Evolutionary conservation across 2,888 invertebrate genomes (phyloP).

Genomic region (Caenorhabditis angaria): DNA sequence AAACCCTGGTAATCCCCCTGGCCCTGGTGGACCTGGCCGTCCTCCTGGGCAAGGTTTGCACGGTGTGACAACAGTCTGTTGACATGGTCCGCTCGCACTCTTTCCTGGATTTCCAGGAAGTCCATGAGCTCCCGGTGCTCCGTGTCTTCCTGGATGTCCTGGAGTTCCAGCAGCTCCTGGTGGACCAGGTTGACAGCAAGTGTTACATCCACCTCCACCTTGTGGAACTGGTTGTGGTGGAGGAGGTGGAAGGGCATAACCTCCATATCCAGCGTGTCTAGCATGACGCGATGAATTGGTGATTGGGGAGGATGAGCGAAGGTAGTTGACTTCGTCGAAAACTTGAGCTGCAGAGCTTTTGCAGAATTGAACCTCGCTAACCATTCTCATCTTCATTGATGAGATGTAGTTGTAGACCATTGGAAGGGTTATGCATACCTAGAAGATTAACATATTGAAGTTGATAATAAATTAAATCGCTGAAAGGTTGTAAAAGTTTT

Average conservation of each 20-base stretch:
- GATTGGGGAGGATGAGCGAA: slow-evolving; percentile 2
- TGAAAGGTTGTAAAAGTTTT: no score
- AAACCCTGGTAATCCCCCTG: slow-evolving; percentile 46
- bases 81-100: slow-evolving; percentile 43
- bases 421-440: slow-evolving; percentile 46
- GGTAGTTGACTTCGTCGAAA: slow-evolving; percentile 40
- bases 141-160: slow-evolving; percentile 60
- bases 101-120: slow-evolving; percentile 63
- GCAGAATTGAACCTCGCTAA: slow-evolving; percentile 35
- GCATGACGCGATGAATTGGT: slow-evolving; percentile 22
- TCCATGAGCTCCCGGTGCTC: slow-evolving; percentile 63
- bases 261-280: slow-evolving; percentile 30
- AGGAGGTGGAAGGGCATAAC: slow-evolving; percentile 17
- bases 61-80: slow-evolving; percentile 64
- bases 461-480: not conserved
- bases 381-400: slow-evolving; percentile 26
- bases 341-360: slow-evolving; percentile 34
- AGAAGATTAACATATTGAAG: not conserved
- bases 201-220: slow-evolving; percentile 31
- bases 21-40: slow-evolving; percentile 39
- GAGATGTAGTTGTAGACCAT: slow-evolving; percentile 43
- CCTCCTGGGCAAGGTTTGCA: slow-evolving; percentile 65
- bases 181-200: slow-evolving; percentile 63
- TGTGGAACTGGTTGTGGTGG: slow-evolving; percentile 14
- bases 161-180: slow-evolving; percentile 57